A percentile compares a stretch with the other conserved stretches of the same genome.
phyloP scores from a whole-genome alignment of 2,797 vertebrate genomes.

The Neostethus bicornis region DNA sequence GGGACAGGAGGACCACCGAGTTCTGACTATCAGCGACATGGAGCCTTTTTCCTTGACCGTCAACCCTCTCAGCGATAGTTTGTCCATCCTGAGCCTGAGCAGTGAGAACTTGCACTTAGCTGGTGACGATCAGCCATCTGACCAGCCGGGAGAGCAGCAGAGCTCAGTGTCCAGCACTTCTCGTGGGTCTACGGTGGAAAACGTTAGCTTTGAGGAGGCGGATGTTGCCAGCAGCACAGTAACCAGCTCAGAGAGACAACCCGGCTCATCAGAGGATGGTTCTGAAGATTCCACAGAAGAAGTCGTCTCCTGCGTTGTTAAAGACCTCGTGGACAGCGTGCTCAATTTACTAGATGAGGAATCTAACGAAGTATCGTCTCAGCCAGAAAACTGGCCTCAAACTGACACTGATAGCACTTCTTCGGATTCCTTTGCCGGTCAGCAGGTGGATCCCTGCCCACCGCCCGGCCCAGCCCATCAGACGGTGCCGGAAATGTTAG shows the following conservation, averaged over 20 bases:
- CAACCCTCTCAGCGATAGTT: slow-evolving; percentile 94
- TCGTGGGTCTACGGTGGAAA: slow-evolving; percentile 89
- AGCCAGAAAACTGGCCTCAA: slow-evolving; percentile 77
- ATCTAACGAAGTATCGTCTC: slow-evolving; percentile 59
- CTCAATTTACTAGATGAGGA: slow-evolving; percentile 78
- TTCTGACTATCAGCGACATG: slow-evolving; percentile 88
- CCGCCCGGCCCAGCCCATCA: slow-evolving; percentile 67
- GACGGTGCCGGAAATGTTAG: slow-evolving; percentile 81
- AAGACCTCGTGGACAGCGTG: slow-evolving; percentile 88
- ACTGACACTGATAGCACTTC: slow-evolving; percentile 81
- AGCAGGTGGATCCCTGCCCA: slow-evolving; percentile 58
- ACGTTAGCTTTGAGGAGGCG: slow-evolving; percentile 90
- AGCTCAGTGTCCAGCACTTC: slow-evolving; percentile 92
- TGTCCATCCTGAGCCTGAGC: slow-evolving; percentile 95
- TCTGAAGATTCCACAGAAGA: slow-evolving; percentile 84
- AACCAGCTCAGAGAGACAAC: slow-evolving; percentile 56
- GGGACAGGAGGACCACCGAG: slow-evolving; percentile 78
- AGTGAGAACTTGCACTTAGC: slow-evolving; percentile 93
- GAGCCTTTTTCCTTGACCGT: slow-evolving; percentile 97
- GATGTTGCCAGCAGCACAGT: slow-evolving; percentile 75
- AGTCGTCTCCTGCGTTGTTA: slow-evolving; percentile 85
- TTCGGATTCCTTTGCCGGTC: slow-evolving; percentile 69
- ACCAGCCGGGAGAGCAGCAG: slow-evolving; percentile 88
- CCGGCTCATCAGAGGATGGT: slow-evolving; percentile 43
- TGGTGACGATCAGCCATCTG: slow-evolving; percentile 87